Evolutionary conservation across 2,113 vertebrate species (phyloP).

Genomic region (Aix galericulata): DNA sequence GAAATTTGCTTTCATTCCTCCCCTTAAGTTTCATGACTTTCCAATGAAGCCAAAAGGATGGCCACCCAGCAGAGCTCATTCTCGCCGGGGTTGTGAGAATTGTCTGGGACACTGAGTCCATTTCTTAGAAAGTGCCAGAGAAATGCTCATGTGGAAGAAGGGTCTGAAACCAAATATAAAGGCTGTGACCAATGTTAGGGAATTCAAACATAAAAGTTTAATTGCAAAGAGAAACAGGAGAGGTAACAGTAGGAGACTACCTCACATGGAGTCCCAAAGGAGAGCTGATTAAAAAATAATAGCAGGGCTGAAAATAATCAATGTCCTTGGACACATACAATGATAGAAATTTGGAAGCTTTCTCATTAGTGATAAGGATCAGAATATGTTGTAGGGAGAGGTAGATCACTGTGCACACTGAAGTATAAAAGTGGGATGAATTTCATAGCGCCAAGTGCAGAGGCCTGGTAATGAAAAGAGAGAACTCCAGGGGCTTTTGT

Average conservation of each 20-base stretch:
- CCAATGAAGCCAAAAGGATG: background rate
- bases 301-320: background rate
- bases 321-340: background rate
- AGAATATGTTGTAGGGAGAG: background rate
- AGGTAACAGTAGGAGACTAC: background rate
- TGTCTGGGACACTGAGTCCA: background rate
- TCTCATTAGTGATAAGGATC: background rate
- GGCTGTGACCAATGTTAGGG: background rate
- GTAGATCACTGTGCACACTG: background rate
- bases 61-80: background rate
- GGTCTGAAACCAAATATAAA: background rate
- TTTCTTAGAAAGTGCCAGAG: background rate
- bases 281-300: constrained; percentile 22
- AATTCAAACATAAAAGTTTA: background rate
- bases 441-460: background rate
- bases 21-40: background rate
- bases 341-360: background rate
- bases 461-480: background rate
- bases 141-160: background rate
- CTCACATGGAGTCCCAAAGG: background rate
- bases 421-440: background rate
- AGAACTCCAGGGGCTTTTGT: background rate
- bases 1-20: background rate
- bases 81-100: background rate
- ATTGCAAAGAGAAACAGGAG: background rate